phyloP scores from a whole-genome alignment of 2,797 vertebrate genomes.

The Pangasius macronema region DNA sequence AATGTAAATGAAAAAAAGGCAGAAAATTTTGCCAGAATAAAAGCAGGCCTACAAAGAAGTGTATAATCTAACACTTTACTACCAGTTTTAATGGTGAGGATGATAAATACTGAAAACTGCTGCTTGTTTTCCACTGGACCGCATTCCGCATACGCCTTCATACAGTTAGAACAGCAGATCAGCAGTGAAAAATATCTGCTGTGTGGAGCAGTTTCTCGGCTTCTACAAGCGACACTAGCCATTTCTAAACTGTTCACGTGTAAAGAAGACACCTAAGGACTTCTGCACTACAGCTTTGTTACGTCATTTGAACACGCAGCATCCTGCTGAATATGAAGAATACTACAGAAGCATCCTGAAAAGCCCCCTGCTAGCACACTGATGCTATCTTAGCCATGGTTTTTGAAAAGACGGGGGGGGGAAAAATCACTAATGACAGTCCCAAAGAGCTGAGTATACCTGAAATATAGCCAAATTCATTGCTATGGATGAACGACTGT shows the following conservation, averaged over 20 bases:
- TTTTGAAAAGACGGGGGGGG: not conserved
- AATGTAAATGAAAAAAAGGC: no score
- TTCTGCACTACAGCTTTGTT: not conserved
- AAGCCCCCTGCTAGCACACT: not conserved
- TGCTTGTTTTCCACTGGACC: no score
- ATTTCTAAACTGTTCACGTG: not conserved
- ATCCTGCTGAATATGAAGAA: not conserved
- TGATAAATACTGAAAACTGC: not conserved
- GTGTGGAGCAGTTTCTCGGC: not conserved
- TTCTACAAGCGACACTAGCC: not conserved
- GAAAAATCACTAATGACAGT: not conserved
- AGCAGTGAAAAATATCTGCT: not conserved
- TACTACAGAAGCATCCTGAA: not conserved
- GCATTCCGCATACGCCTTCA: not conserved
- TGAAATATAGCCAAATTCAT: not conserved
- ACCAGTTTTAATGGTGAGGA: not conserved
- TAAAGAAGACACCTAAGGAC: not conserved
- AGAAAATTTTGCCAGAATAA: not conserved
- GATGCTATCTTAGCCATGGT: not conserved
- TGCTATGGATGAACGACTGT: not conserved
- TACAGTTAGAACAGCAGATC: not conserved
- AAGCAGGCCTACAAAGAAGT: not conserved
- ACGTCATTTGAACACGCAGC: not conserved
- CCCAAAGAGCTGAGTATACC: not conserved
- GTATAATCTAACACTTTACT: not conserved